These are phyloP conservation scores for Pterophyllum scalare DNA, from an alignment of 2,113 vertebrate genomes.

Conservation along the genomic window DNA sequence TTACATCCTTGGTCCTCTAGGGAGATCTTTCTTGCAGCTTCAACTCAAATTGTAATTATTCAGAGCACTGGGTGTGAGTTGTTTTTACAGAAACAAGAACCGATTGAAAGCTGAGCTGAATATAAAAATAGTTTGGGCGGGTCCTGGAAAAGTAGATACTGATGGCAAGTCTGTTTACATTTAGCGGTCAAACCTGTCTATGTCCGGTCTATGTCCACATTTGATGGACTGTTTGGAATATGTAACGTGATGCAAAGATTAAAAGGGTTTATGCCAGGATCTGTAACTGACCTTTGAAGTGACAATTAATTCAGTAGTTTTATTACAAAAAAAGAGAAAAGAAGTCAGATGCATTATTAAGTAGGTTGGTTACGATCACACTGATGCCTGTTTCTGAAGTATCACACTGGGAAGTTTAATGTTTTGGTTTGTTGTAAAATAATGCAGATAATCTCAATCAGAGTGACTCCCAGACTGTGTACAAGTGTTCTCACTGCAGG, in stretches of 20 bases:
- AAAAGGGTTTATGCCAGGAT: too few species aligned
- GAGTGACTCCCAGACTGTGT: too few species aligned
- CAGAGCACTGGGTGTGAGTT: not conserved
- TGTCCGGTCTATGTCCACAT: not conserved
- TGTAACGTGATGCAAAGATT: too few species aligned
- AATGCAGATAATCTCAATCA: too few species aligned
- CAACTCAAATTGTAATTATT: not conserved
- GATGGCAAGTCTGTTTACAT: not conserved
- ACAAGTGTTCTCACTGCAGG: too few species aligned
- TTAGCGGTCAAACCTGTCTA: not conserved
- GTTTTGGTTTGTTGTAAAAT: too few species aligned
- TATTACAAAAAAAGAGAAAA: not conserved
- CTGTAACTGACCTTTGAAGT: not conserved
- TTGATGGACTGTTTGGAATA: not conserved
- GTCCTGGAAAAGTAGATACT: not conserved
- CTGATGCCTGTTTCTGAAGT: too few species aligned
- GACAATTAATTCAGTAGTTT: not conserved
- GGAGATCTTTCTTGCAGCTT: not conserved
- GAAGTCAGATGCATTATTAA: too few species aligned
- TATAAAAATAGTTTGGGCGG: not conserved
- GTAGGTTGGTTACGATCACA: too few species aligned
- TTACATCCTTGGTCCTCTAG: not conserved
- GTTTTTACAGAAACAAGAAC: not conserved
- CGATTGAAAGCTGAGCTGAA: not conserved
- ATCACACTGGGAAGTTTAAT: too few species aligned